Evolutionary conservation across 2,888 invertebrate species (phyloP).

Genomic region (Drosophila percnosoma): DNA sequence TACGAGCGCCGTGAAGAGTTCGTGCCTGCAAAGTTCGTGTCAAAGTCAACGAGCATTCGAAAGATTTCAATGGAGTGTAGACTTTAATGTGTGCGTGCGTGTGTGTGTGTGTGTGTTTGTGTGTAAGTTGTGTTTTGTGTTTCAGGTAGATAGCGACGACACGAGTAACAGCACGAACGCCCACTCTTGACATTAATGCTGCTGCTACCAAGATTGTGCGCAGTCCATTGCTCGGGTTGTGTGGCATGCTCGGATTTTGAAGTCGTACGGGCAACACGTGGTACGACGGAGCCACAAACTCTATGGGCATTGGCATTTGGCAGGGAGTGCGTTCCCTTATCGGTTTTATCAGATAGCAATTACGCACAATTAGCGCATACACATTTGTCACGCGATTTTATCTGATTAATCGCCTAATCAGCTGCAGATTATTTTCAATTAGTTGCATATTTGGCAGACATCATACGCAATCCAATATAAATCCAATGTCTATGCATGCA

Average conservation of each 20-base stretch:
- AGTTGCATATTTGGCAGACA: conserved; percentile 59
- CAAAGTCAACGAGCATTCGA: conserved; percentile 67
- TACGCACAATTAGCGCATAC: conserved; percentile 69
- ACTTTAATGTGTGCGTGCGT: conserved; percentile 7
- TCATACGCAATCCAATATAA: conserved; percentile 71
- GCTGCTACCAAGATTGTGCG: conserved; percentile 65
- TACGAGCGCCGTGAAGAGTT: conserved; percentile 58
- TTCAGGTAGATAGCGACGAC: conserved; percentile 45
- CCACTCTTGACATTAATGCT: conserved; percentile 36
- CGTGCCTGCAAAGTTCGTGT: conserved; percentile 38
- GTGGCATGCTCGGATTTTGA: conserved; percentile 5
- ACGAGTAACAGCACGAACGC: conserved; percentile 56
- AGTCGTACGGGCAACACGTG: conserved; percentile 71
- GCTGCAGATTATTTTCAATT: conserved; percentile 74
- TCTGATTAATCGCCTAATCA: conserved; percentile 60
- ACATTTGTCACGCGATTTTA: conserved; percentile 52
- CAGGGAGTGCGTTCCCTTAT: conserved; percentile 38
- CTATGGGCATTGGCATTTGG: conserved; percentile 15
- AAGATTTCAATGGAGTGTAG: conserved; percentile 70
- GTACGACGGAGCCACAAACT: conserved; percentile 26
- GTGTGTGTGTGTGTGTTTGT: background rate
- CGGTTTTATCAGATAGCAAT: conserved; percentile 70
- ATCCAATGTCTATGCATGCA: conserved; percentile 41
- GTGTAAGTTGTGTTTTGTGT: conserved; percentile 22
- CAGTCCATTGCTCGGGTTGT: conserved; percentile 52